Percentiles rank a stretch among this genome's conserved stretches.
phyloP scores from a whole-genome alignment of 2,888 invertebrate species.

The Lithodes maja region DNA sequence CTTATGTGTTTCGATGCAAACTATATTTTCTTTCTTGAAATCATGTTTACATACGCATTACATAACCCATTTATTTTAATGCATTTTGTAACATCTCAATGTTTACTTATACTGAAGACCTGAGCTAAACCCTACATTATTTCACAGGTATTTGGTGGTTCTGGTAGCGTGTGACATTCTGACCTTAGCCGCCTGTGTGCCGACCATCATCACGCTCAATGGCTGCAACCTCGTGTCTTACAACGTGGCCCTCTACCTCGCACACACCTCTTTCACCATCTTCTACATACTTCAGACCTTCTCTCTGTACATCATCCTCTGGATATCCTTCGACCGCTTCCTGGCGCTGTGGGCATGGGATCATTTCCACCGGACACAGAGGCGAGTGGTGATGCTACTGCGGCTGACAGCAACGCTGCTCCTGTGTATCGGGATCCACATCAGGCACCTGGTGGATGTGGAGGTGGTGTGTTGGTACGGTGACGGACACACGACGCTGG shows the following conservation, averaged over 20 bases:
- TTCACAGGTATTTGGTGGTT: constrained; percentile 42
- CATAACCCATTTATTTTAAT: too few species aligned
- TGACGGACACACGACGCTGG: background rate
- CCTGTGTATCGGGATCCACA: constrained; percentile 10
- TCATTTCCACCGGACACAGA: constrained; percentile 36
- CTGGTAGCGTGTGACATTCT: constrained; percentile 19
- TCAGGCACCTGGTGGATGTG: constrained; percentile 37
- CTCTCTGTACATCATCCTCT: constrained; percentile 39
- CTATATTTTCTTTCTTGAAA: too few species aligned
- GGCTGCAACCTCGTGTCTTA: constrained; percentile 45
- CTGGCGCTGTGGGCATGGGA: constrained; percentile 42
- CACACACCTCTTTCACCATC: constrained; percentile 42
- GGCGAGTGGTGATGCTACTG: constrained; percentile 6
- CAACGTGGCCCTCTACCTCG: constrained; percentile 38
- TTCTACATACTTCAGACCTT: constrained; percentile 43
- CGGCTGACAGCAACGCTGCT: constrained; percentile 11
- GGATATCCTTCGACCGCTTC: constrained; percentile 51
- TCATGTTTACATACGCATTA: too few species aligned
- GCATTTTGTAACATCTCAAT: too few species aligned
- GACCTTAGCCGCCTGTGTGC: constrained; percentile 3
- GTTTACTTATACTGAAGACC: background rate
- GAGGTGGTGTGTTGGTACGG: constrained; percentile 1
- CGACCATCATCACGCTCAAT: constrained; percentile 44
- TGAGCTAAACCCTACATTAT: background rate
- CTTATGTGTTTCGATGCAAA: too few species aligned